A percentile compares a stretch with the other conserved stretches of the same genome.
Conservation (phyloP, 64 coral and sea anemone species). For the Dendronephthya gigantea region DNA sequence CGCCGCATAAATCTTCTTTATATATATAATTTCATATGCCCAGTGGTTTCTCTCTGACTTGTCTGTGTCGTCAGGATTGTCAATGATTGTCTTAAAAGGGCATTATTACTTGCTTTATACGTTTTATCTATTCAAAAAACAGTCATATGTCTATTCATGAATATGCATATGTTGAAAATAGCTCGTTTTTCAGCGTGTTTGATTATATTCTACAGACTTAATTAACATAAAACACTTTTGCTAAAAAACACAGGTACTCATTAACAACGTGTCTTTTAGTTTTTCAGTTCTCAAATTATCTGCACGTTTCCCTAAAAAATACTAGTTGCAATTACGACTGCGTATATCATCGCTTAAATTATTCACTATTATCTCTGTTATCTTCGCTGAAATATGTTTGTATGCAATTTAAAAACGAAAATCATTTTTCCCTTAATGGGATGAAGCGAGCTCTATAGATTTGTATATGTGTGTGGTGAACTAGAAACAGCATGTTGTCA, state of each 20-base stretch:
- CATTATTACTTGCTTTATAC: too few species aligned
- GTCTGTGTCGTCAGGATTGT: too few species aligned
- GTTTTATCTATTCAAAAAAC: too few species aligned
- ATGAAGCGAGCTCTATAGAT: neutral
- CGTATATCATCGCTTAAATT: neutral
- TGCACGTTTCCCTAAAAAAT: neutral
- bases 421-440: neutral
- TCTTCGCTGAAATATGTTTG: neutral
- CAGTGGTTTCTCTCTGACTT: too few species aligned
- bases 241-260: neutral
- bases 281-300: neutral
- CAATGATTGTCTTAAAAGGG: too few species aligned
- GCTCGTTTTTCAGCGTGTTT: neutral
- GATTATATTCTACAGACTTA: neutral
- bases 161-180: too few species aligned
- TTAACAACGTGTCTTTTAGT: neutral
- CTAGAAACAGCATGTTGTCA: neutral
- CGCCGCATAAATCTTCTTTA: too few species aligned
- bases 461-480: neutral
- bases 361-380: neutral
- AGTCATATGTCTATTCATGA: too few species aligned
- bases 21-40: too few species aligned
- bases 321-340: neutral
- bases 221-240: neutral
- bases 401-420: neutral